Base-by-base conservation (phyloP, 2,113 vertebrate species). In the Phylloscopus trochilus region DNA sequence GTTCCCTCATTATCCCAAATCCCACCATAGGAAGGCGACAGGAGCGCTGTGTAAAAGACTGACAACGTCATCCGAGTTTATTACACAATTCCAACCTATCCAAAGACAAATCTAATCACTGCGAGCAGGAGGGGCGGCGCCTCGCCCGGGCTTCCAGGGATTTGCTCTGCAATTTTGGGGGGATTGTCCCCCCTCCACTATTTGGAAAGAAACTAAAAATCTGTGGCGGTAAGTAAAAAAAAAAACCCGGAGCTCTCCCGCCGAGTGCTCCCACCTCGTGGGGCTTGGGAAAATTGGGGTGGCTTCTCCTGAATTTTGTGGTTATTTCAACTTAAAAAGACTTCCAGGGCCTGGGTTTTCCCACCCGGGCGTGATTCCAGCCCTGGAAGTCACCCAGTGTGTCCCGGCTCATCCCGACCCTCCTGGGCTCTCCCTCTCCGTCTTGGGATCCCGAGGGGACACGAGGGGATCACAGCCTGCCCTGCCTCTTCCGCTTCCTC, bases 11-110 rank as follows among this genome's bases (percentile, higher is more conserved):
- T 56, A 49, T 70, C 63, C 72, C 80, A 63, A 90, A 77, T 69
- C 64, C 64, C 56, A 33, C 47, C 1, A 0, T 13, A 70, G 88
- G 56, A 90, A 90, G 37, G 72, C 80, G 12, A 31, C 46, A 31
- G 62, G 17, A 80, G 97, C 73, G 24, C 97, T 82, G 18, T 97
- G 63, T 98, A 98, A 98, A 98, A 98, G 98, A 98, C 95, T 96
- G 97, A 98, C 98, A 98, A 98, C 19, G 97, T 98, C 97, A 98
- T 98, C 97, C 94, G 95, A 98, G 97, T 98, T 98, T 98, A 98
- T 98, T 98, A 98, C 98, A 98, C 98, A 98, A 98, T 98, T 98
- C 93, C 98, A 98, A 98, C 97, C 97, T 98, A 98, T 97, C 97
- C 97, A 98, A 98, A 98, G 98, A 98, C 96, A 97, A 97, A 97